These are phyloP conservation scores for Coptodon bakossiorum DNA, from an alignment of 2,113 vertebrate genomes.

Conservation along the genomic window DNA sequence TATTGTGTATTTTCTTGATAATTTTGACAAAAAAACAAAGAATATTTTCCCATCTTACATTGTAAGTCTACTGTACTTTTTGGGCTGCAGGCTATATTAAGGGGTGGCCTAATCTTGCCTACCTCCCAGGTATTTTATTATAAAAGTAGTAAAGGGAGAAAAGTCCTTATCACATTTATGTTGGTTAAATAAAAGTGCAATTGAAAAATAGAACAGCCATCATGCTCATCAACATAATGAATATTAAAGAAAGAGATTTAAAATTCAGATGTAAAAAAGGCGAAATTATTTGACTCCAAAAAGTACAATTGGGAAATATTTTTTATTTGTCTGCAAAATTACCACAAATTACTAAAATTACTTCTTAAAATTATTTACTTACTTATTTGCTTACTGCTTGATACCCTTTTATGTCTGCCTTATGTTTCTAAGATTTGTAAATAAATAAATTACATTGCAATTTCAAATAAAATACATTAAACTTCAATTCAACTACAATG, in stretches of 20 bases:
- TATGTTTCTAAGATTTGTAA: not conserved
- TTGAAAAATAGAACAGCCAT: not conserved
- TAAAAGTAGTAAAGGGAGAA: not conserved
- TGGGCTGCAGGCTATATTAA: not conserved
- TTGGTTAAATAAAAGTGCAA: not conserved
- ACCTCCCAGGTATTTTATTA: not conserved
- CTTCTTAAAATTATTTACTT: rapidly evolving
- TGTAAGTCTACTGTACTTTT: not conserved
- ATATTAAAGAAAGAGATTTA: not conserved
- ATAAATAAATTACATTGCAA: not conserved
- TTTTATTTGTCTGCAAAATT: not conserved
- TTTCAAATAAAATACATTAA: not conserved
- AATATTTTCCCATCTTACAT: not conserved
- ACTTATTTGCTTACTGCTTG: not conserved
- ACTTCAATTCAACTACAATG: not conserved
- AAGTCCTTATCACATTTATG: not conserved
- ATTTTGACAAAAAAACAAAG: not conserved
- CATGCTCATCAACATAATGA: not conserved
- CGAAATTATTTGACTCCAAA: rapidly evolving
- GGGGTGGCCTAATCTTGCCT: not conserved
- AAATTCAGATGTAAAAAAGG: not conserved
- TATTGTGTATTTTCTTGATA: not conserved
- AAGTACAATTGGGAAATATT: rapidly evolving
- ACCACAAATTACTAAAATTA: rapidly evolving
- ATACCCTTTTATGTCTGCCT: not conserved